A percentile compares a stretch with the other conserved stretches of the same genome.
These are phyloP conservation scores for Drosophila formosana DNA, from an alignment of 2,888 invertebrate species.

Conservation along the genomic window DNA sequence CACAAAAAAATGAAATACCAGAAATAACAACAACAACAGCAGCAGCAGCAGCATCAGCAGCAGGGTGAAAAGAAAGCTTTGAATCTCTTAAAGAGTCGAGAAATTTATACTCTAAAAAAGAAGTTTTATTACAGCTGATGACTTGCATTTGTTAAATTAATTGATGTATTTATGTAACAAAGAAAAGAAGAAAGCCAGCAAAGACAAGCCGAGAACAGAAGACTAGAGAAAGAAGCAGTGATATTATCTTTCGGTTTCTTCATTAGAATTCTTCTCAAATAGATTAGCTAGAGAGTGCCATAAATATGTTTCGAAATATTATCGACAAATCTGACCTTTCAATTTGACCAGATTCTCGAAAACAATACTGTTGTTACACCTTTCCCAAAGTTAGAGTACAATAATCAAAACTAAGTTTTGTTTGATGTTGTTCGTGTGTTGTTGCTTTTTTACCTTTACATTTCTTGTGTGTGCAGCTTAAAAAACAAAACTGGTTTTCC, in stretches of 20 bases:
- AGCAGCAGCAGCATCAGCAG: neutral
- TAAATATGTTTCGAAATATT: neutral
- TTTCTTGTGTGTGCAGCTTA: slow-evolving; percentile 67
- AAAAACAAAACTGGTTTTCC: slow-evolving; percentile 67
- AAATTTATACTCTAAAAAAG: slow-evolving; percentile 14
- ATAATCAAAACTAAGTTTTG: slow-evolving; percentile 33
- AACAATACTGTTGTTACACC: neutral
- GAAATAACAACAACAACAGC: neutral
- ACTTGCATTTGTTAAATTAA: slow-evolving; percentile 21
- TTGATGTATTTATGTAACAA: slow-evolving; percentile 22
- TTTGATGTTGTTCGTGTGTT: slow-evolving; percentile 29
- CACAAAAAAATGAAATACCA: slow-evolving; percentile 20
- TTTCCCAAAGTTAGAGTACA: slow-evolving; percentile 20
- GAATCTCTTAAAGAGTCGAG: slow-evolving; percentile 8
- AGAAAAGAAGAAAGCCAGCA: slow-evolving; percentile 8
- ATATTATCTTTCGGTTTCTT: slow-evolving; percentile 13
- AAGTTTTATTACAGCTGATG: slow-evolving; percentile 16
- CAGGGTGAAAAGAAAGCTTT: slow-evolving; percentile 19
- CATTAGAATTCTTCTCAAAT: neutral
- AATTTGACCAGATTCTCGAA: neutral
- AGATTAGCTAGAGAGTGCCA: neutral
- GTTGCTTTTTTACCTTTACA: slow-evolving; percentile 50
- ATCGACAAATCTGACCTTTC: neutral
- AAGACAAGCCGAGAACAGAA: neutral
- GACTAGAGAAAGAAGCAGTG: neutral